Base-by-base conservation (phyloP, 1,140 invertebrate genomes). In the Chelonus insularis region DNA sequence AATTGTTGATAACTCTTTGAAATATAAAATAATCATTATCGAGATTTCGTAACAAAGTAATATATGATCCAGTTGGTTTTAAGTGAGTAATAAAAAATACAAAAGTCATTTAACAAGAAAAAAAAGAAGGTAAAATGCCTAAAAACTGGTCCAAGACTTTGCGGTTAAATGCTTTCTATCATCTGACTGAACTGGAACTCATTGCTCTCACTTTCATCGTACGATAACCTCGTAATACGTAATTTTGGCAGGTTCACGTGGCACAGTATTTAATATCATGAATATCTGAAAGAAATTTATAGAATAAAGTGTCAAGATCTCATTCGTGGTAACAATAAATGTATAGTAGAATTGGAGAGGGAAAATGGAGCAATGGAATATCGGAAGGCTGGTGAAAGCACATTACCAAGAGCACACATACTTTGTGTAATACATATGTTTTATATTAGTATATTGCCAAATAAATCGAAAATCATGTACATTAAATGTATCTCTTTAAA, bases 121-220 rank as follows among this genome's bases (percentile, higher is more conserved):
- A 34, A 34, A 39, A 39, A 39, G 14, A n/a, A 12, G n/a, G 37
- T 12, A 14, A 11, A 20, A 9, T 29, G 23, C 32, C 25, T 29
- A 32, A 21, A 47, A 57, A 57, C 56, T 34, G 41, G 55, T 57
- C 55, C 39, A 41, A 39, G 7, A 25, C 23, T 23, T 36, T 57
- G 14, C 39, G 21, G 21, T 48, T 12, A 21, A 20, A 25, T 21
- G 45, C 23, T 23, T 48, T 48, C 20, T 41, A 36, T 41, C 34
- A 25, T 39, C 34, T 36, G 29, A 47, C 29, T 23, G n/a, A 32
- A 32, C 23, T 57, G 45, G 45, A 48, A 67, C 62, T 70, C 75
- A 29, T 29, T 29, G 25, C 75, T 76, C 74, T 77, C 74, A 76
- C 75, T 77, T 77, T 77, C 73, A 59, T 76, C 69, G 75, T 68